Evolutionary conservation across 2,797 vertebrate genomes (phyloP), one percentile per base, ranked within the genome.

Genomic region (Catharus ustulatus): DNA sequence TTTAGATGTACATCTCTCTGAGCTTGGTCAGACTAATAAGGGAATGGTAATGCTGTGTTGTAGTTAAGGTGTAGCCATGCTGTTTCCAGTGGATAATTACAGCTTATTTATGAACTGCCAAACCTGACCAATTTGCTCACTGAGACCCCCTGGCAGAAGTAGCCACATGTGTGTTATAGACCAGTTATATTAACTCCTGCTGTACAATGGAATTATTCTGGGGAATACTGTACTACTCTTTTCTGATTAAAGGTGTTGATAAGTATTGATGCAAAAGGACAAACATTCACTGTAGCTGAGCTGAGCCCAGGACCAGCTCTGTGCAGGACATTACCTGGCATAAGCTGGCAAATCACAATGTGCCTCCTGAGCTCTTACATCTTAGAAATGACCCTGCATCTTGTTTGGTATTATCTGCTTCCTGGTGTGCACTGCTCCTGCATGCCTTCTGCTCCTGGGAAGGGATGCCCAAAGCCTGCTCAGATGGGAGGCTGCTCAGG

Each of bases 41-140:
- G 30, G n/a, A 66, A 30, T 24, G 26, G 18, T 55, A 92, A 69
- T 66, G 43, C 45, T 69, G 8, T 42, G 27, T 54, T 86, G 66
- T 42, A 87, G 43, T 61, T 85, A 73, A 61, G 32, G 49, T 75
- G 13, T 73, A 94, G 86, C 74, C 87, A 10, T 58, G 30, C 76
- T 84, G 55, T 69, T 95, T 85, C 43, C 51, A 62, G 32, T 75
- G 62, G 61, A 45, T 83, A 84, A 90, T 93, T 91, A 26, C 62
- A 58, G 55, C 36, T 83, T 93, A 72, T 90, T 96, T 93, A 95
- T 68, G 66, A 89, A 62, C 89, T 83, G 64, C 54, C 68, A 89
- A 85, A 84, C 23, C 36, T 62, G 61, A 71, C 46, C 48, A 62
- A 15, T 94, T 87, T 92, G 22, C 63, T 87, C 87, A 27, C 52